Conservation (phyloP, 2,113 vertebrate species). For the Acanthisitta chloris region DNA sequence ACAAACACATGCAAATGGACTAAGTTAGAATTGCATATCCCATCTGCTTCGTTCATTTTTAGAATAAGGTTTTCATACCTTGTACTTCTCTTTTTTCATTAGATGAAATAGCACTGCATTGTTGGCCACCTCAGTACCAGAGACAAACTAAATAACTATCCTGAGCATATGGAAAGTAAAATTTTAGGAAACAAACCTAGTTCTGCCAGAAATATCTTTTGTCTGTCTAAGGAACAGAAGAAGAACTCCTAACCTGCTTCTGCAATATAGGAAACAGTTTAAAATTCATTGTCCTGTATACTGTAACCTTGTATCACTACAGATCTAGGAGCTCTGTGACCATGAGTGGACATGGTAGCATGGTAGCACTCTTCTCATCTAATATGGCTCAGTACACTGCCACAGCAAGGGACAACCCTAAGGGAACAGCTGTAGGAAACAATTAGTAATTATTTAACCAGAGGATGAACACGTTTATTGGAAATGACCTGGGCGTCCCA, state of each 20-base stretch:
- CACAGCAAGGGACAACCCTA: not conserved
- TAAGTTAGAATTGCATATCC: slow-evolving; percentile 80
- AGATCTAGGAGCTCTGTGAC: not conserved
- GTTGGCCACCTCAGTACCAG: slow-evolving; percentile 72
- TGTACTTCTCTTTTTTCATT: slow-evolving; percentile 73
- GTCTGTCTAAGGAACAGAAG: slow-evolving; percentile 65
- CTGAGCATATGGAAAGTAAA: slow-evolving; percentile 76
- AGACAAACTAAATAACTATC: slow-evolving; percentile 78
- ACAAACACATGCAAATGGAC: slow-evolving; percentile 80
- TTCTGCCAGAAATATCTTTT: slow-evolving; percentile 73
- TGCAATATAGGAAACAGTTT: not conserved
- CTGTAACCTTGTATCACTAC: not conserved
- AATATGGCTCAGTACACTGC: not conserved
- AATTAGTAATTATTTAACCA: not conserved
- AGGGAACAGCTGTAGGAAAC: not conserved
- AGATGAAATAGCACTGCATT: slow-evolving; percentile 76
- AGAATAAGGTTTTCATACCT: slow-evolving; percentile 81
- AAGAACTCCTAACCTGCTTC: slow-evolving; percentile 61
- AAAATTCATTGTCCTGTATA: not conserved
- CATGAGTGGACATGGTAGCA: not conserved
- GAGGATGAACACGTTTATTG: not conserved
- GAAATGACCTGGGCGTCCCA: not conserved
- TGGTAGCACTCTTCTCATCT: not conserved
- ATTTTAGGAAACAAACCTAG: slow-evolving; percentile 76
- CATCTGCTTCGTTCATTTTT: slow-evolving; percentile 82